These are phyloP conservation scores for Tamandua tetradactyla DNA, from an alignment of 2,797 vertebrate species.

Conservation along the genomic window DNA sequence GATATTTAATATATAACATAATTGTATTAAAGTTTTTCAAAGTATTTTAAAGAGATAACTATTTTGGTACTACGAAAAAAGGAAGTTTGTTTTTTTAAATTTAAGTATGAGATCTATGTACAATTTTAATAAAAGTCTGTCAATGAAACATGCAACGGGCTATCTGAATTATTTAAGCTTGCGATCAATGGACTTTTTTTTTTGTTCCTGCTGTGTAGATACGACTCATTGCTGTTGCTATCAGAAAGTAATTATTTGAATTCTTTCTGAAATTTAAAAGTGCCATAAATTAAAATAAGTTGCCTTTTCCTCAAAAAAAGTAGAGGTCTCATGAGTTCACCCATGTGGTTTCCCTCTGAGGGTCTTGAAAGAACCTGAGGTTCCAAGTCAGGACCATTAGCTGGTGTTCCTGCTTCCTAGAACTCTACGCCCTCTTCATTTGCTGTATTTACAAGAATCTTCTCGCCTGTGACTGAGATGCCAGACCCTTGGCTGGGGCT, in stretches of 20 bases:
- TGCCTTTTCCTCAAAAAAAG: background rate
- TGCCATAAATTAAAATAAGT: background rate
- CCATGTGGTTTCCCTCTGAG: background rate
- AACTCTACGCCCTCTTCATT: accelerated
- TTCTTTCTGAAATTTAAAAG: slow-evolving; percentile 19
- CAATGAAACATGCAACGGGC: background rate
- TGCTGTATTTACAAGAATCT: background rate
- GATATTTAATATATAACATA: slow-evolving; percentile 73
- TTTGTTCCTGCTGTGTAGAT: background rate
- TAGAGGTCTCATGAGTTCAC: background rate
- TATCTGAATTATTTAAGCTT: slow-evolving; percentile 23
- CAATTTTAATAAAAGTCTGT: slow-evolving; percentile 70
- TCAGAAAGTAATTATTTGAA: background rate
- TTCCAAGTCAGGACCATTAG: accelerated
- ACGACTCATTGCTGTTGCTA: background rate
- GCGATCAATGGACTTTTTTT: background rate
- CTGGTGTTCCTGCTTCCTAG: accelerated
- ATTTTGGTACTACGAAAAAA: slow-evolving; percentile 76
- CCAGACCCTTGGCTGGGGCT: background rate
- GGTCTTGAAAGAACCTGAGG: background rate
- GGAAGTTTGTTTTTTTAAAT: slow-evolving; percentile 3
- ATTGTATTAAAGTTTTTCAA: slow-evolving; percentile 61
- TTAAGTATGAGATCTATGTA: slow-evolving; percentile 35
- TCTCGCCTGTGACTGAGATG: background rate
- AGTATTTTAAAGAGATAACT: slow-evolving; percentile 73